Evolutionary conservation across 2,888 invertebrate species (phyloP).

Genomic region (Scaptomyza reducta): DNA sequence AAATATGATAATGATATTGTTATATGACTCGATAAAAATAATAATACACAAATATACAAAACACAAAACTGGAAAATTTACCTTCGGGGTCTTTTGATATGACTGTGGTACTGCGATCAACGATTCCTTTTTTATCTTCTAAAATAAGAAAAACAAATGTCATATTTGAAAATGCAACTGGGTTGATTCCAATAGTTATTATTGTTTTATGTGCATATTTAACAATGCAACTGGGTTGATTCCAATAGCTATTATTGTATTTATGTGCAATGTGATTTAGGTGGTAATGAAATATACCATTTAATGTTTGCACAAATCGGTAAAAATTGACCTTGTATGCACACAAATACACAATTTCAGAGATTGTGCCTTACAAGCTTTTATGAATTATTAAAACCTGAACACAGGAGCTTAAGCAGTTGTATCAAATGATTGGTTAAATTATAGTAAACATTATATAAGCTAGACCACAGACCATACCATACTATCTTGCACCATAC

Average conservation of each 20-base stretch:
- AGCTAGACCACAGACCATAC: too few relatives aligned
- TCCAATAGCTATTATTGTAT: conserved; percentile 14
- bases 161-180: conserved; percentile 66
- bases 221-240: conserved; percentile 47
- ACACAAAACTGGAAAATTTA: conserved; percentile 60
- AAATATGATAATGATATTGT: conserved; percentile 1
- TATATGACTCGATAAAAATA: background rate
- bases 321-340: background rate
- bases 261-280: conserved; percentile 10
- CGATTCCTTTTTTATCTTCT: conserved; percentile 96
- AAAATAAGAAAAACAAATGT: conserved; percentile 67
- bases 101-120: conserved; percentile 96
- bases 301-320: background rate
- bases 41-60: conserved; percentile 1
- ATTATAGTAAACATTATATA: background rate
- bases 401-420: background rate
- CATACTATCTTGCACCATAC: too few relatives aligned
- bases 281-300: background rate
- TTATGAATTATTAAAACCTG: background rate
- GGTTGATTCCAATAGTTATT: conserved; percentile 21
- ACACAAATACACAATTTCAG: conserved; percentile 12
- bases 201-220: background rate
- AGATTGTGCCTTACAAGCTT: background rate
- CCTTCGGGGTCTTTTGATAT: conserved; percentile 96
- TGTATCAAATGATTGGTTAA: background rate